These are phyloP conservation scores for Enteromius trimaculatus DNA, from an alignment of 2,797 vertebrate species.

Conservation along the genomic window DNA sequence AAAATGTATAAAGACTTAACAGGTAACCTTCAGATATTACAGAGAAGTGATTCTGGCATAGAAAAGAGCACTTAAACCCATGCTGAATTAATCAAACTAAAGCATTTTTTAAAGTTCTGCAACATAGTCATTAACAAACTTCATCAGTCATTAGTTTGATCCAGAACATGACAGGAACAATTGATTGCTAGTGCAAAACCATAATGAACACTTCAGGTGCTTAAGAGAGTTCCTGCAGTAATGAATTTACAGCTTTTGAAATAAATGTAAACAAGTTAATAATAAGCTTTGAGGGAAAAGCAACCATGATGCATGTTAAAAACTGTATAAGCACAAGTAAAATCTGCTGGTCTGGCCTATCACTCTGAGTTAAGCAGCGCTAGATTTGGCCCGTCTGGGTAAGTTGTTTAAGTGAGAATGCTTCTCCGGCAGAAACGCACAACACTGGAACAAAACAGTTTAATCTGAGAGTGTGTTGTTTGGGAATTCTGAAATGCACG, in stretches of 20 bases:
- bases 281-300: not conserved
- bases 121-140: slow-evolving; percentile 11
- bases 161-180: slow-evolving; percentile 11
- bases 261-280: not conserved
- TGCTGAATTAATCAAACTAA: not conserved
- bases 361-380: not conserved
- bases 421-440: not conserved
- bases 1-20: not conserved
- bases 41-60: not conserved
- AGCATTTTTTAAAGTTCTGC: not conserved
- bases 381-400: not conserved
- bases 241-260: slow-evolving; percentile 5
- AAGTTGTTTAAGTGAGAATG: not conserved
- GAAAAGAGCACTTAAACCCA: not conserved
- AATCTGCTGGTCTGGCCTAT: not conserved
- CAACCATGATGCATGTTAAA: not conserved
- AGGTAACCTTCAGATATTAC: not conserved
- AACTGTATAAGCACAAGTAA: not conserved
- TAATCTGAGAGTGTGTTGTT: not conserved
- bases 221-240: not conserved
- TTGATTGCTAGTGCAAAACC: not conserved
- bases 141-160: slow-evolving; percentile 1
- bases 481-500: slow-evolving; percentile 20
- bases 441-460: slow-evolving; percentile 15
- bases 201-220: not conserved